These are phyloP conservation scores for Drosophila melanica DNA, from an alignment of 1,140 invertebrate species.

Conservation along the genomic window DNA sequence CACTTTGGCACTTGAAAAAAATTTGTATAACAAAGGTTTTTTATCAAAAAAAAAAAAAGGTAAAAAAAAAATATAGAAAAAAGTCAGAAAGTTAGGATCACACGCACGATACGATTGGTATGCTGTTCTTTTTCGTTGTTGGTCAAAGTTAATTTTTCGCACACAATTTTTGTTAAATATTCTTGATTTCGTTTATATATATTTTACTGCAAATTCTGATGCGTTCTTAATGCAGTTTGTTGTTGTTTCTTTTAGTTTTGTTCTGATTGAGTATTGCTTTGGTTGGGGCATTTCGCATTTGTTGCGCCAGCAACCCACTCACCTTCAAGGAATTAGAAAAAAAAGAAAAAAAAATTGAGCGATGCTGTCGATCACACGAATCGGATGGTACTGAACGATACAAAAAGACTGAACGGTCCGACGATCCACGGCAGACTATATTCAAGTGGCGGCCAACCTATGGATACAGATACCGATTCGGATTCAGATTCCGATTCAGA, in stretches of 20 bases:
- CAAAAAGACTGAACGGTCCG: conserved; percentile 84
- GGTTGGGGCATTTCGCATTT: conserved; percentile 10
- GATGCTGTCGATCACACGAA: conserved; percentile 82
- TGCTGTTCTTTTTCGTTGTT: conserved; percentile 1
- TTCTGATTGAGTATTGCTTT: conserved; percentile 17
- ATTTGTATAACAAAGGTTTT: conserved; percentile 49
- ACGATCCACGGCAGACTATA: conserved; percentile 84
- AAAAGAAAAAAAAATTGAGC: conserved; percentile 82
- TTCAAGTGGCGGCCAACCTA: conserved; percentile 63
- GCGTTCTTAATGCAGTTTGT: not conserved
- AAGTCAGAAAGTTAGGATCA: conserved; percentile 15
- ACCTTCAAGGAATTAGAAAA: conserved; percentile 84
- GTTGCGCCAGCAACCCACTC: conserved; percentile 61
- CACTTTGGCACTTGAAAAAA: conserved; percentile 64
- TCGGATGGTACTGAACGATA: conserved; percentile 81
- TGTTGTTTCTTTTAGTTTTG: conserved; percentile 19
- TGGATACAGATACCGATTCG: conserved; percentile 76
- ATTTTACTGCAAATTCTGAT: not conserved
- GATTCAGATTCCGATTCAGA: conserved; percentile 34
- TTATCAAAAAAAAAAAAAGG: conserved; percentile 15
- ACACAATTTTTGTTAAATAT: conserved; percentile 11
- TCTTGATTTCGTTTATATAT: conserved; percentile 3
- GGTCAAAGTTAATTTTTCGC: not conserved
- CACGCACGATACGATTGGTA: conserved; percentile 16
- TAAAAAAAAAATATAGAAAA: conserved; percentile 25